phyloP scores from a whole-genome alignment of 23 tunicate species.

The Oikopleura vanhoeffeni region DNA sequence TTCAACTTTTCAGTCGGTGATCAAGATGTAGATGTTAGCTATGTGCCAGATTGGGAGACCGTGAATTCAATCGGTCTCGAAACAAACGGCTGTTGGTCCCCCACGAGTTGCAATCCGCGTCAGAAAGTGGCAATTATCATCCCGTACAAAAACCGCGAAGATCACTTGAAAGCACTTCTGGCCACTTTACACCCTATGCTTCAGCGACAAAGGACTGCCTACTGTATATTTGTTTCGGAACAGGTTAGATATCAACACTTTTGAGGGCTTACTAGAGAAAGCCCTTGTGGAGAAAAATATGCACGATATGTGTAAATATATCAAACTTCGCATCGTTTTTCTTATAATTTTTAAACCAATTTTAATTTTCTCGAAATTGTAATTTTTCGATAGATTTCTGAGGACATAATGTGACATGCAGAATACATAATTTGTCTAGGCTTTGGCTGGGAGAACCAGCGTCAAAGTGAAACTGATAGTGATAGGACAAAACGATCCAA shows the following conservation, averaged over 20 bases:
- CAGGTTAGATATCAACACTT: constrained; percentile 77
- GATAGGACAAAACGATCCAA: no score
- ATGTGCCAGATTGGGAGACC: not conserved
- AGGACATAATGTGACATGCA: no score
- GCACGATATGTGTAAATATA: no score
- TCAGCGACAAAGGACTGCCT: constrained; percentile 33
- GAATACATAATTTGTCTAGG: no score
- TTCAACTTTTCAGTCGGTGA: not conserved
- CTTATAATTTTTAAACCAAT: no score
- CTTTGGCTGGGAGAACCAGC: no score
- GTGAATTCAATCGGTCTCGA: not conserved
- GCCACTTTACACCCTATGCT: constrained; percentile 52
- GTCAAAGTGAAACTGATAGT: no score
- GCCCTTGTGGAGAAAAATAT: no score
- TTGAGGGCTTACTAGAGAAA: no score
- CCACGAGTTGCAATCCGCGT: not conserved
- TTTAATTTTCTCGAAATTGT: no score
- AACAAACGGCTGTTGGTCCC: not conserved
- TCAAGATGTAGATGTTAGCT: not conserved
- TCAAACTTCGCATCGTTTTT: no score
- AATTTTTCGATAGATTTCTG: no score
- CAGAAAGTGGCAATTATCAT: constrained; percentile 59
- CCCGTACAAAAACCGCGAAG: constrained; percentile 64
- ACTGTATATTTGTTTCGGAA: constrained; percentile 78
- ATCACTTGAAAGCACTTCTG: constrained; percentile 41